These are phyloP conservation scores for Amorpha juglandis DNA, from an alignment of 2,888 invertebrate genomes.

Conservation along the genomic window DNA sequence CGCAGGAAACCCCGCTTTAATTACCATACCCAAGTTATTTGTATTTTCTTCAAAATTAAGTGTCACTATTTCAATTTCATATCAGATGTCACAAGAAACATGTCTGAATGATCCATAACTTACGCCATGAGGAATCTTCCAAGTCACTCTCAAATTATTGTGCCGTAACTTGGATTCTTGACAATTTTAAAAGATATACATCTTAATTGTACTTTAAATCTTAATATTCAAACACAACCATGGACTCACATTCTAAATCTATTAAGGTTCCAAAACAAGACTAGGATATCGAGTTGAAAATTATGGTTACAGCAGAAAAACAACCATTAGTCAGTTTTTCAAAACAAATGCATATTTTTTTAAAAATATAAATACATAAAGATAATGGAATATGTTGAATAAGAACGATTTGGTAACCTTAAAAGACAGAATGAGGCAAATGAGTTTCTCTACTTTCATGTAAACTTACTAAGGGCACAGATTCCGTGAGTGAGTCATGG, in stretches of 20 bases:
- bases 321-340: neutral
- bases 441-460: conserved; percentile 23
- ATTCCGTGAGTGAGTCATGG: conserved; percentile 42
- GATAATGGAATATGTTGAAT: neutral
- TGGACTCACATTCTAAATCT: conserved; percentile 19
- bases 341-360: neutral
- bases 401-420: neutral
- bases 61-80: neutral
- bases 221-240: conserved; percentile 27
- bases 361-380: neutral
- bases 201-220: neutral
- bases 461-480: conserved; percentile 32
- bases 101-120: conserved; percentile 31
- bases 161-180: neutral
- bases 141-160: conserved; percentile 24
- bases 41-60: neutral
- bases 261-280: conserved; percentile 18
- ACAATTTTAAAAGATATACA: neutral
- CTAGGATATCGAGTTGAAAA: neutral
- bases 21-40: neutral
- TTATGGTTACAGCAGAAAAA: neutral
- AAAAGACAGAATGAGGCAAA: conserved; percentile 26
- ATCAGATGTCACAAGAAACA: conserved; percentile 30
- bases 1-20: neutral
- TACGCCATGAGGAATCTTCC: conserved; percentile 32